These are phyloP conservation scores for Pitangus sulphuratus DNA, from an alignment of 2,797 vertebrate species.

Conservation along the genomic window DNA sequence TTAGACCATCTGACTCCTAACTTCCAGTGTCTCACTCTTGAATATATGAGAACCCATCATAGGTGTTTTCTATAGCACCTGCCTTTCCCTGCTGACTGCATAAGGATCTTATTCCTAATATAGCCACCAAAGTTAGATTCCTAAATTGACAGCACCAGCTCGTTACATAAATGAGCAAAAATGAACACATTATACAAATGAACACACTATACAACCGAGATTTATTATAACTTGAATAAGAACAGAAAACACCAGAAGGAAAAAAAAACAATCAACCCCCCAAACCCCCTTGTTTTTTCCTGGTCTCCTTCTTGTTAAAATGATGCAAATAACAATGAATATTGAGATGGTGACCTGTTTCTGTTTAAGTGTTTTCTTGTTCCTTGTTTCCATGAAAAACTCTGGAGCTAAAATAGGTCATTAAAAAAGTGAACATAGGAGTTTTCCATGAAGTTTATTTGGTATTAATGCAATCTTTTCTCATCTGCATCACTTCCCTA, in stretches of 20 bases:
- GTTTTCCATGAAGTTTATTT: neutral
- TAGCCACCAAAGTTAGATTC: neutral
- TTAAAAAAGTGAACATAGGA: neutral
- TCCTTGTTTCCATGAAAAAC: neutral
- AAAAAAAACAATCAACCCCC: fast-evolving
- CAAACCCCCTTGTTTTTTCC: fast-evolving
- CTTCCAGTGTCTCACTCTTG: neutral
- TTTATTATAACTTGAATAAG: neutral
- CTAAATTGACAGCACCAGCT: neutral
- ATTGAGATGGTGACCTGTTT: neutral
- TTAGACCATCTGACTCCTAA: neutral
- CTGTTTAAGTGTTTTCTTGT: neutral
- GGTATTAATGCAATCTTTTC: neutral
- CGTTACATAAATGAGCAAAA: neutral
- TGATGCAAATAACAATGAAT: neutral
- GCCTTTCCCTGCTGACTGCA: neutral
- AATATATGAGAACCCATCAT: neutral
- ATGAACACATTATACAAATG: neutral
- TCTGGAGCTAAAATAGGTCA: neutral
- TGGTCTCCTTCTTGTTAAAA: neutral
- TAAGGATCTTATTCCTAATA: neutral
- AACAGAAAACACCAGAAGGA: neutral
- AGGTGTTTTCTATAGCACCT: neutral
- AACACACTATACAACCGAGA: neutral
- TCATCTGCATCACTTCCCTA: neutral